Evolutionary conservation across 1,140 invertebrate species (phyloP).

Genomic region (Drosophila ogumai): DNA sequence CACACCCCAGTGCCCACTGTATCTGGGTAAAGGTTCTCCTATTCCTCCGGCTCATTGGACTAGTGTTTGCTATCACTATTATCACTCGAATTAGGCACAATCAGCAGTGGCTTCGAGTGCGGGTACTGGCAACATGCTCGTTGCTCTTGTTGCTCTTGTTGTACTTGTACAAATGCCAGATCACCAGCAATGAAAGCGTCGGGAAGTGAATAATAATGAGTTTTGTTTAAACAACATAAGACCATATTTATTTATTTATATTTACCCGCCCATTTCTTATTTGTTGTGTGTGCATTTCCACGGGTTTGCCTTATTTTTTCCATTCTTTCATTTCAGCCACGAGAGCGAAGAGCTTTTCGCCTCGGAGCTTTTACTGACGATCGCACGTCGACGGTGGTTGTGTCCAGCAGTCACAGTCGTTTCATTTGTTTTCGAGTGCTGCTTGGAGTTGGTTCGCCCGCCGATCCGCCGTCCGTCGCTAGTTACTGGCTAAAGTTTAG

Average conservation of each 20-base stretch:
- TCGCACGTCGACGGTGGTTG: constrained; percentile 11
- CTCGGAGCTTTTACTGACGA: constrained; percentile 17
- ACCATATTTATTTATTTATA: constrained; percentile 12
- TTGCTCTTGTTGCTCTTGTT: neutral
- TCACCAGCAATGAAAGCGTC: constrained; percentile 12
- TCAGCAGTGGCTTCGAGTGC: constrained; percentile 17
- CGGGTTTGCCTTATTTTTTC: neutral
- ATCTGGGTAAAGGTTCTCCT: constrained; percentile 16
- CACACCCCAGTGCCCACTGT: neutral
- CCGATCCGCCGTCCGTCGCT: constrained; percentile 22
- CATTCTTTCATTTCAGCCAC: constrained; percentile 29
- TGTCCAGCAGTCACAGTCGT: constrained; percentile 28
- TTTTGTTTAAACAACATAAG: constrained; percentile 7
- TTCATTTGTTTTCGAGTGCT: constrained; percentile 74
- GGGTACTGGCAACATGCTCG: neutral
- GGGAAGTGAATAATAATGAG: constrained; percentile 25
- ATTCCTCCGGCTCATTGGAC: constrained; percentile 9
- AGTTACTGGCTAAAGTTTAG: constrained; percentile 52
- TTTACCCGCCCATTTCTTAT: constrained; percentile 7
- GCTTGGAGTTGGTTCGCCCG: constrained; percentile 67
- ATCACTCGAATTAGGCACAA: constrained; percentile 63
- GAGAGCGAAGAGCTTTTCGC: neutral
- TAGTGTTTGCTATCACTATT: constrained; percentile 48
- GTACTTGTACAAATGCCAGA: constrained; percentile 16
- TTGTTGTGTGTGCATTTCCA: constrained; percentile 14